Percentiles rank a stretch among this genome's conserved stretches.
phyloP scores from a whole-genome alignment of 2,797 vertebrate species.

The Acomys russatus region DNA sequence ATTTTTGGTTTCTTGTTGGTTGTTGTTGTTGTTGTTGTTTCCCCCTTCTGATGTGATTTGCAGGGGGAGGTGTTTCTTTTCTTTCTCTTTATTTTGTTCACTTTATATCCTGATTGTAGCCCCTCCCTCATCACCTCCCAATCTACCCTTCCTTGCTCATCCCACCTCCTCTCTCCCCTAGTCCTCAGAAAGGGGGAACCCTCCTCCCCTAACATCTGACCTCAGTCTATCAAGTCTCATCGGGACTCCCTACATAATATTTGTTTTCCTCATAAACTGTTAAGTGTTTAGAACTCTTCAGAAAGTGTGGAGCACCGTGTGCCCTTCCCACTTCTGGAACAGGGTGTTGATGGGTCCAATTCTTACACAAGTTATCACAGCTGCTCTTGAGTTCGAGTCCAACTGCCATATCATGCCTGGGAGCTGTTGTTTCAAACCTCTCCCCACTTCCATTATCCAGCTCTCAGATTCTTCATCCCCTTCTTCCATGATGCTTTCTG shows the following conservation, averaged over 20 bases:
- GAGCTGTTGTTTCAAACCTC: too few relatives aligned
- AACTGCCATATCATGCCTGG: neutral
- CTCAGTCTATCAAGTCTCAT: too few relatives aligned
- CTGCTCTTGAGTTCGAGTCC: neutral
- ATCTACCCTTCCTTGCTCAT: too few relatives aligned
- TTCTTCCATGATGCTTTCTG: neutral
- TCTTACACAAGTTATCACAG: neutral
- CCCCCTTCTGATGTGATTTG: too few relatives aligned
- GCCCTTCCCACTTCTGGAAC: neutral
- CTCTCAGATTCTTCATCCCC: neutral
- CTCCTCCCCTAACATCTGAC: too few relatives aligned
- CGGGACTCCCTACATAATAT: neutral
- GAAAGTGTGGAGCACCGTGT: neutral
- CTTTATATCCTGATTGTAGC: too few relatives aligned
- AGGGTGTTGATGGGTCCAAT: neutral
- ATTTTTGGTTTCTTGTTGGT: constrained; percentile 83
- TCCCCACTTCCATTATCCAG: neutral
- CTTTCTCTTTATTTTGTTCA: too few relatives aligned
- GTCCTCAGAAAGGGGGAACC: too few relatives aligned
- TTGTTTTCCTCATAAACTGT: neutral
- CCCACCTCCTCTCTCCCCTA: too few relatives aligned
- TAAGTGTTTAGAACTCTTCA: neutral
- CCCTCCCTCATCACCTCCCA: too few relatives aligned
- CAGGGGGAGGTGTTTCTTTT: too few relatives aligned
- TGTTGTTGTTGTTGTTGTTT: too few relatives aligned